Base-by-base conservation (phyloP, 2,797 vertebrate species). In the Notolabrus celidotus region DNA sequence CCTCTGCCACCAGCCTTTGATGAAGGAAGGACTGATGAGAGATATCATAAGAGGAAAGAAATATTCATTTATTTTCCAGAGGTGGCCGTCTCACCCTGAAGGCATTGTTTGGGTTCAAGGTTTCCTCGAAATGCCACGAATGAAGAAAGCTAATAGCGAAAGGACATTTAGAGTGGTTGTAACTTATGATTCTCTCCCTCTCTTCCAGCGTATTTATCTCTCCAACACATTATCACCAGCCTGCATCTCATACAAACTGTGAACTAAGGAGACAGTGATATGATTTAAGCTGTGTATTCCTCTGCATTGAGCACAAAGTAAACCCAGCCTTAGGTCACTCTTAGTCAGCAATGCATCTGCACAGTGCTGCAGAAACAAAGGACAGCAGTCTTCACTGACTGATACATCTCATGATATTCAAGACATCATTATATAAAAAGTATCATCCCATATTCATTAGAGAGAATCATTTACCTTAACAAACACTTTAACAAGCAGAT, bases 1-100 rank as follows among this genome's bases (percentile, higher is more conserved):
- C 67, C 76, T 71, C 78, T 74, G 53, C 71, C 68, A 51, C 72
- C 73, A 52, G 79, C 54, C 34, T 36, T 70, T 84, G 83, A 87
- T 82, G 84, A 85, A 68, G 79, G 67, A 67, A 61, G 65, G 67
- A 67, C 65, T 22, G 75, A 68, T 52, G 55, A 60, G 49, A 79
- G 81, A 83, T 77, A 65, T 22, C 45, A 70, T 31, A 77, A 79
- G 56, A 10, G 73, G 41, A 43, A 25, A n/a, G 59, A 69, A 68
- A 82, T 69, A 78, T 90, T 87, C 34, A 36, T 87, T 79, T 88
- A n/a, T 84, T 90, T 88, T 88, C 52, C 82, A 67, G 81, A 71
- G 68, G 62, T 81, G 69, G 61, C 74, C 63, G 69, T 87, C 75
- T 82, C 51, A 71, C 58, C 71, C 68, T 34, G 1, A 54, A 65